Evolutionary conservation across 1,140 invertebrate genomes (phyloP), one percentile per base, ranked within the genome.

Genomic region (Drosophila orena): DNA sequence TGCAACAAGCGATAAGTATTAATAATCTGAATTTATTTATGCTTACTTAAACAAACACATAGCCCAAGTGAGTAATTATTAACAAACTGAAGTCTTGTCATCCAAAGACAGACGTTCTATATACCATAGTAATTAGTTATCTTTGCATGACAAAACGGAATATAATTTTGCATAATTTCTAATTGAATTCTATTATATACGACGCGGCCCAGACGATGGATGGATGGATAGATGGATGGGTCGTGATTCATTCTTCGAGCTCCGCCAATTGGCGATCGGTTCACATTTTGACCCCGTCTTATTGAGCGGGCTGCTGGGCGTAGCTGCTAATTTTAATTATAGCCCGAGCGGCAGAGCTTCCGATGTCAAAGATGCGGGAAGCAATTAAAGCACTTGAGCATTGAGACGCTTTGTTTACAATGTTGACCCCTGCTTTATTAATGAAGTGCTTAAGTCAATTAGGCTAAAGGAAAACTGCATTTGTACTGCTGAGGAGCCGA

Each of bases 351-450:
- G 42, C 46, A 47, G 15, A 60, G 75, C 79, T 88, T 86, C 83
- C 83, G 83, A 86, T 88, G 79, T 86, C 75, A 76, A 75, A 88
- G 79, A 86, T 83, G 83, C 83, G 83, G 83, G 83, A 86, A 86
- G 66, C 79, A 88, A 83, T 88, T 88, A 86, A 65, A 58, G 61
- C 83, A 81, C 74, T 81, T 86, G 50, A 53, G 24, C 59, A 74
- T 61, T 60, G 80, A 79, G 75, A 84, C 76, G 71, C 76, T 74
- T 56, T 72, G 44, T 60, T 79, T 74, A 69, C 54, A 58, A 60
- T 61, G 37, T n/a, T 77, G 73, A 76, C 46, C 60, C 30, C 44
- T 72, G 54, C 38, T 56, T 79, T 54, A 73, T 79, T 79, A 79
- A 79, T 62, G 60, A 56, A 79, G 69, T 79, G 75, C 54, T 79